phyloP scores from a whole-genome alignment of 2,888 invertebrate species.

The Scaptomyza reducta region DNA sequence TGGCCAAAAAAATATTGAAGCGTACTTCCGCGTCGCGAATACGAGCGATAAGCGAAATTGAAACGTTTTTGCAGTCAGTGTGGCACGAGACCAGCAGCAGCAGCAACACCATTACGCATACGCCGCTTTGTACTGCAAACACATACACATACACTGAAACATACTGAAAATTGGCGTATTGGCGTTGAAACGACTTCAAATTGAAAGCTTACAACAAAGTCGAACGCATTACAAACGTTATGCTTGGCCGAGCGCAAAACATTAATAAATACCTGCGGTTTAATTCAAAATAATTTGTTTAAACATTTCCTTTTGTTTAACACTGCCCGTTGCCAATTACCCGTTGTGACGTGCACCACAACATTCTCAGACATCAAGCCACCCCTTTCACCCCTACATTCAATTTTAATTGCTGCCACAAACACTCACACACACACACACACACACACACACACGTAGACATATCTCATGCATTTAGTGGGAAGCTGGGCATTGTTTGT shows the following conservation, averaged over 20 bases:
- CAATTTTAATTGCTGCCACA: constrained; percentile 29
- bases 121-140: constrained; percentile 67
- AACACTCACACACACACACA: constrained; percentile 3
- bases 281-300: constrained; percentile 81
- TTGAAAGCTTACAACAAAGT: constrained; percentile 19
- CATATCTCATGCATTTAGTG: constrained; percentile 13
- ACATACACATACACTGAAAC: not conserved
- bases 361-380: constrained; percentile 45
- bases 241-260: constrained; percentile 77
- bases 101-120: constrained; percentile 67
- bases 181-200: constrained; percentile 29
- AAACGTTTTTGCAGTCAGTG: constrained; percentile 78
- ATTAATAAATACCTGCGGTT: constrained; percentile 80
- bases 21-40: constrained; percentile 49
- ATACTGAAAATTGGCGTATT: constrained; percentile 9
- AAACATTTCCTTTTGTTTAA: constrained; percentile 79
- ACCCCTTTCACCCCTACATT: not conserved
- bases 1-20: constrained; percentile 48
- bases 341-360: constrained; percentile 43
- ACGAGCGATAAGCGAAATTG: constrained; percentile 57
- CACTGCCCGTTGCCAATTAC: constrained; percentile 56
- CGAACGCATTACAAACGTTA: constrained; percentile 60
- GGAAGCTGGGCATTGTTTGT: constrained; percentile 56
- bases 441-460: not conserved
- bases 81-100: constrained; percentile 75